These are phyloP conservation scores for Plutomurus gul DNA, from an alignment of 1,140 invertebrate species.

Conservation along the genomic window DNA sequence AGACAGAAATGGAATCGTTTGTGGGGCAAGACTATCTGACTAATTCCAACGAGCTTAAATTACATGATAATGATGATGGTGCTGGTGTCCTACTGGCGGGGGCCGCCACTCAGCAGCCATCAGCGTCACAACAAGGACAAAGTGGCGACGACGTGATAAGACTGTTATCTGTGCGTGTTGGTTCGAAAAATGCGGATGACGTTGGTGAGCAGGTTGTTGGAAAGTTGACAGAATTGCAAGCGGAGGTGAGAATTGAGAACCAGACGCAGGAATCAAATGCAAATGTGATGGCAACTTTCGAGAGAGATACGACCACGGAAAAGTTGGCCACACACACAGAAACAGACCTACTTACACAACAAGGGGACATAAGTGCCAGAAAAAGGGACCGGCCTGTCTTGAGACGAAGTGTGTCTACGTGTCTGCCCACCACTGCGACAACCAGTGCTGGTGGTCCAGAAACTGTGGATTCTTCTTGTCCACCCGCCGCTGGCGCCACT, in stretches of 20 bases:
- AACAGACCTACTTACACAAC: background rate
- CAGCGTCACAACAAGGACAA: background rate
- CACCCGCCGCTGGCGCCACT: background rate
- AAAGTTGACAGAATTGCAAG: constrained; percentile 14
- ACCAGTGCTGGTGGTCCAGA: background rate
- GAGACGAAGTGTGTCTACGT: constrained; percentile 16
- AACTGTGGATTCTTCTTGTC: background rate
- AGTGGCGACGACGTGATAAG: background rate
- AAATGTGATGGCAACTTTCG: constrained; percentile 10
- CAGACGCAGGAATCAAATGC: constrained; percentile 6
- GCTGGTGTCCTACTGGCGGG: background rate
- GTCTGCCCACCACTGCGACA: background rate
- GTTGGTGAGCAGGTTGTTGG: background rate
- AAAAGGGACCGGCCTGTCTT: constrained; percentile 5
- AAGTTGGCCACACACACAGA: background rate
- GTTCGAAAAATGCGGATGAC: background rate
- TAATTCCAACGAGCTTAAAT: constrained; percentile 21
- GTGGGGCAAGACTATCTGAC: background rate
- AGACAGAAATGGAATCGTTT: background rate
- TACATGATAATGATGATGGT: constrained; percentile 1
- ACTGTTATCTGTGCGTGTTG: background rate
- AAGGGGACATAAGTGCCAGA: background rate
- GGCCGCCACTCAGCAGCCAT: background rate
- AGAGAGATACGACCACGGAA: background rate
- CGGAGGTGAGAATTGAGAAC: constrained; percentile 14